Evolutionary conservation across 2,113 vertebrate species (phyloP), one percentile per base, ranked within the genome.

Genomic region (Esox niger): DNA sequence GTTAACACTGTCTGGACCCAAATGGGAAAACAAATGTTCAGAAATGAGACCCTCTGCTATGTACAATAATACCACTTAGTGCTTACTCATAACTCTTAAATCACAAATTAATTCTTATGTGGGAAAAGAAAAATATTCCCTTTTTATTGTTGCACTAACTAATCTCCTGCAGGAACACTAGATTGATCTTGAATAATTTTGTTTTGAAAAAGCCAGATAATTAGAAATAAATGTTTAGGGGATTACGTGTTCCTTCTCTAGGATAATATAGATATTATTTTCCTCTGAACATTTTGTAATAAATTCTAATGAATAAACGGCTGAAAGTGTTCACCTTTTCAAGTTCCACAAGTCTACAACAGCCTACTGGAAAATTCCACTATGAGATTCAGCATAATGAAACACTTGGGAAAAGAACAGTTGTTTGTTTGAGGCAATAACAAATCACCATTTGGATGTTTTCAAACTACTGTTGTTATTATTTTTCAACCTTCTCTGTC

Each of bases 121-220:
- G 59, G 59, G 59, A 61, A 61, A 33, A 35, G 33, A 30, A 1
- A 61, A 61, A 20, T 35, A 1, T 21, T 13, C 21, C 31, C 17
- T 9, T 33, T 32, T 33, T 32, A 35, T 33, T 61, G 31, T 60
- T 60, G 17, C n/a, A 17, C 58, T 32, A 15, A n/a, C 17, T 60
- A 60, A 60, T 60, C 29, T 61, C 11, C 26, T 8, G 20, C 21
- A 23, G 15, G 31, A 32, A 61, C 31, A 33, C 6, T 33, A n/a
- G 21, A 61, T 35, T 61, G 59, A 61, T 35, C 26, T 35, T 21
- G 59, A 61, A 61, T 61, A 61, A 61, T 61, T 61, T 61, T 61
- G 23, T 23, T 33, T 33, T 25, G 31, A 61, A 61, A 61, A 15
- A 9, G 13, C 59, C 31, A 35, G 20, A 61, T 23, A 61, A 61